Evolutionary conservation across 2,113 vertebrate genomes (phyloP).

Genomic region (Leucopsar rothschildi): DNA sequence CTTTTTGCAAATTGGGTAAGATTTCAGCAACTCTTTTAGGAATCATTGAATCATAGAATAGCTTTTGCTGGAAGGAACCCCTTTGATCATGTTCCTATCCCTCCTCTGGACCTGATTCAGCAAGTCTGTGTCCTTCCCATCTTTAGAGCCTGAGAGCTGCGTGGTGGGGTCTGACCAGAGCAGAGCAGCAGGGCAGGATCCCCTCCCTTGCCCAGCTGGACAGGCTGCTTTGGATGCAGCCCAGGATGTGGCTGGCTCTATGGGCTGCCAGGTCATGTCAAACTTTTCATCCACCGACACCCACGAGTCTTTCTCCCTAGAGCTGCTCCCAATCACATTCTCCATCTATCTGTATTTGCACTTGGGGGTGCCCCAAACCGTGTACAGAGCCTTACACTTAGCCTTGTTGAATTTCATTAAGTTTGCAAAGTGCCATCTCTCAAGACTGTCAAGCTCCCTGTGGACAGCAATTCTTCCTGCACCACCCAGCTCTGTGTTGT

Average conservation of each 20-base stretch:
- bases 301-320: not conserved
- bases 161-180: too few species aligned
- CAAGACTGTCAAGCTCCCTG: not conserved
- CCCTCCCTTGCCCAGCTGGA: not conserved
- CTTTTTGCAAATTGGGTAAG: not conserved
- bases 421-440: not conserved
- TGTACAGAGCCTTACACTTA: not conserved
- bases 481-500: not conserved
- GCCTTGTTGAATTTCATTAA: not conserved
- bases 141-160: not conserved
- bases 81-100: not conserved
- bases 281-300: not conserved
- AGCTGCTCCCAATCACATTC: not conserved
- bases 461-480: not conserved
- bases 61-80: fast-evolving
- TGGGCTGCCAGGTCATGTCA: not conserved
- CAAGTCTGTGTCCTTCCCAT: not conserved
- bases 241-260: not conserved
- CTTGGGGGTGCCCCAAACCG: not conserved
- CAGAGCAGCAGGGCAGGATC: not conserved
- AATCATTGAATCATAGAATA: not conserved
- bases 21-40: not conserved
- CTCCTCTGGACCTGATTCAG: not conserved
- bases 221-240: not conserved
- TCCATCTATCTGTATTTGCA: not conserved